Evolutionary conservation across 2,113 vertebrate genomes (phyloP), one percentile per base, ranked within the genome.

Genomic region (Nothobranchius furzeri): DNA sequence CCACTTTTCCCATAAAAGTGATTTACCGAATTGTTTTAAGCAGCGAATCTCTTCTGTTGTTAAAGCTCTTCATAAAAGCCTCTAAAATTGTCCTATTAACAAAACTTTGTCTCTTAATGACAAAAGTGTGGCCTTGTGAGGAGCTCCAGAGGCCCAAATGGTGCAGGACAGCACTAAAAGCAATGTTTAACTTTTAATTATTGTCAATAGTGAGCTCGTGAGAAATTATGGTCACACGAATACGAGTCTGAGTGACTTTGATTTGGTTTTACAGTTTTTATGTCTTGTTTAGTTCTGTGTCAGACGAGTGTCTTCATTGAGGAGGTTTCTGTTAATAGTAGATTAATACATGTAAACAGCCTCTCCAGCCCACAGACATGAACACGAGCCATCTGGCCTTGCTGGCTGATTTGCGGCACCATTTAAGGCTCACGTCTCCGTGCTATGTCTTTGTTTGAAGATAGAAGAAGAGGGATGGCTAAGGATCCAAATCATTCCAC

Each of bases 311-410:
- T 30, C 30, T 30, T 30, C 30, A 55, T 12, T 55, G 53, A 37
- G 13, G 14, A 7, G 36, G 15, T 56, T 56, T 60, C 43, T 66
- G 57, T 49, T 17, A 48, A 49, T 53, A 68, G 46, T 37, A 61
- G 37, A 65, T 73, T 61, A n/a, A 43, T 57, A 75, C 53, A 69
- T 58, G 46, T 48, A 12, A 81, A 70, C 49, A 73, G 43, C 47
- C 55, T 72, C 59, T 70, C 45, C 64, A 60, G 20, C 20, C 20
- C 20, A 20, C 20, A 20, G 20, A 20, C 20, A 20, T 43, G 36
- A 42, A 55, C 24, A 51, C 49, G 20, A 80, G 59, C 74, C 70
- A 80, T 66, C 62, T 81, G 66, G 54, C 24, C 68, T 72, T 48
- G 58, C 54, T 53, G 14, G 35, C 53, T 52, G 12, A 15, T 50